phyloP scores from a whole-genome alignment of 2,888 invertebrate genomes.

The Thyatira batis region DNA sequence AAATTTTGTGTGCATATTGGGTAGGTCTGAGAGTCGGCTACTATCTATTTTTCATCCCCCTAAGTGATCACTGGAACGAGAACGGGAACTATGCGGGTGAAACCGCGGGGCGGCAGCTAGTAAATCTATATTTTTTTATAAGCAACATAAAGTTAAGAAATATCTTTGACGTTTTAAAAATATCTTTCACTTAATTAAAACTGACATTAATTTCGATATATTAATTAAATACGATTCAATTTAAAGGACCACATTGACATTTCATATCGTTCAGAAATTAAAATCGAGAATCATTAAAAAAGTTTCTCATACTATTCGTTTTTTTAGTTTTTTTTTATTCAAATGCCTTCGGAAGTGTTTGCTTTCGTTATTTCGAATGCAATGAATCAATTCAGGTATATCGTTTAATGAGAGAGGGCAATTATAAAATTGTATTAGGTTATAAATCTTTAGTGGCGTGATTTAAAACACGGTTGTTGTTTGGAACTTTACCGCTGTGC shows the following conservation, averaged over 20 bases:
- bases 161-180: not conserved
- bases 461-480: conserved; percentile 12
- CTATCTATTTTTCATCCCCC: no score
- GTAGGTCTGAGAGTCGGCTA: no score
- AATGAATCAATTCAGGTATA: conserved; percentile 48
- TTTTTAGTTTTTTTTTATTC: conserved; percentile 25
- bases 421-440: conserved; percentile 21
- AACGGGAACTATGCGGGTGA: no score
- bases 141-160: not conserved
- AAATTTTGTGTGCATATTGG: no score
- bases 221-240: not conserved
- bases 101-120: no score
- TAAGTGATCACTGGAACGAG: no score
- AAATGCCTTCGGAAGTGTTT: conserved; percentile 22
- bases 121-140: no score
- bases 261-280: not conserved
- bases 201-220: not conserved
- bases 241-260: not conserved
- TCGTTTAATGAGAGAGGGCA: conserved; percentile 44
- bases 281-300: not conserved
- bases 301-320: conserved; percentile 10
- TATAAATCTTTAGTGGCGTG: conserved; percentile 4
- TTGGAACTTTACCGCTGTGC: conserved; percentile 6
- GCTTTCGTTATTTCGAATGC: conserved; percentile 32
- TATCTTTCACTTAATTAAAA: not conserved